Base-by-base conservation (phyloP, 2,888 invertebrate genomes). In the Rotaria sp. region DNA sequence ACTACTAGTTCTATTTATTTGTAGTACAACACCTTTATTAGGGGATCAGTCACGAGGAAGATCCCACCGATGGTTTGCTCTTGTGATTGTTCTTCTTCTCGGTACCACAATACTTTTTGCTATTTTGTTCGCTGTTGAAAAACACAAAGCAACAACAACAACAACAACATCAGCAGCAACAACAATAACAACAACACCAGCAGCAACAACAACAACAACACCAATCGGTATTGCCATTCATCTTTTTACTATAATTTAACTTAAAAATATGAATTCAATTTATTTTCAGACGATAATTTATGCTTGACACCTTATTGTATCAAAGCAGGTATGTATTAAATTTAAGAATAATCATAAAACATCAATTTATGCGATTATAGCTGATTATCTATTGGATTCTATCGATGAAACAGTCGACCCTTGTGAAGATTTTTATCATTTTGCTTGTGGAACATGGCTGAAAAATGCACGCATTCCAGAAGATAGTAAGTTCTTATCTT, bases 341-440 rank as follows among this genome's bases (percentile, higher is more conserved):
- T 26, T 21, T 55, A n/a, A n/a, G n/a, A n/a, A 24, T 21, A 24
- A 8, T 35, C 8, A 10, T 26, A 1, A 3, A 50, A 35, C 1
- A 41, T 10, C 2, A 15, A 13, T 13, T 26, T 38, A 5, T 35
- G 0, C 13, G 2, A 7, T 67, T 41, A 4, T 85, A 85, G 74
- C 86, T 13, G 26, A 55, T 84, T 50, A 45, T 80, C 26, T 84
- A 80, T 38, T 67, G 38, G 55, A 86, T 57, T 57, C 52, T 1
- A 30, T 84, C 35, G 84, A 67, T 50, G 84, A 59, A 86, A 85
- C 84, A 21, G 35, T 38, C 10, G 11, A 84, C 21, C 67, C 84
- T 50, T 80, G 85, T n/a, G 87, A 85, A 50, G 87, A 87, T 80
- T 87, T 87, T 18, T 84, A 87, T 84, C 15, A 84, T 35, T 87